Base-by-base conservation (phyloP, 2,888 invertebrate species). In the Acrobasis consociella region DNA sequence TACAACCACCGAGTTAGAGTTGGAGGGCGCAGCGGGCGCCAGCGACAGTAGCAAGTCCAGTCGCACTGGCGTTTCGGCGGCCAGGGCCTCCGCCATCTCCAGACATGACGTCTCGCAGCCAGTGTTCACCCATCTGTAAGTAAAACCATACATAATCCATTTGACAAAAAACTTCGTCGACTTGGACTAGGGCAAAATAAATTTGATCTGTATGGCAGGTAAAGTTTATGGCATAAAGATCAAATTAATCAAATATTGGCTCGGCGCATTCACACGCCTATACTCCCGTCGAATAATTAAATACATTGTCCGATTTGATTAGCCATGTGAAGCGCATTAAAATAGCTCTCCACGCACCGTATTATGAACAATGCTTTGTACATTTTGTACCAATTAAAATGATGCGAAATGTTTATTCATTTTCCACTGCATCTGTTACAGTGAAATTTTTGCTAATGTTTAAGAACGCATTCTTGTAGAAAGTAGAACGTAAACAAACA, bases 11-110 rank as follows among this genome's bases (percentile, higher is more conserved):
- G 96, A 96, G 77, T 96, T 95, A 58, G 95, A 95, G 73, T 95
- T 95, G 15, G 95, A 92, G 16, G 97, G 95, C 61, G 96, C 95
- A 50, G 97, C 93, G n/a, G 97, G 97, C 65, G 97, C 96, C 69
- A 98, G 89, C 9, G 97, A 97, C 66, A 98, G 93, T 69, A 98
- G 91, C 64, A 98, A 93, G 87, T 98, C 98, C 39, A 98, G 93
- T 51, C 98, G 94, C 51, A 98, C 97, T 0, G 98, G 98, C 2
- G 98, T 98, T 86, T 97, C 96, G 73, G 97, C 97, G 31, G 98
- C 98, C 69, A 98, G 85, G 73, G 97, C 96, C 85, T 98, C 97
- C 0, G 98, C 97, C 75, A 97, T 94, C 71, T 97, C 96, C 66
- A 98, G 91, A 84, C 98, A 97, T 52, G 96, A 96, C 46, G 95